Conservation (phyloP, 2,113 vertebrate genomes). For the Passer domesticus region DNA sequence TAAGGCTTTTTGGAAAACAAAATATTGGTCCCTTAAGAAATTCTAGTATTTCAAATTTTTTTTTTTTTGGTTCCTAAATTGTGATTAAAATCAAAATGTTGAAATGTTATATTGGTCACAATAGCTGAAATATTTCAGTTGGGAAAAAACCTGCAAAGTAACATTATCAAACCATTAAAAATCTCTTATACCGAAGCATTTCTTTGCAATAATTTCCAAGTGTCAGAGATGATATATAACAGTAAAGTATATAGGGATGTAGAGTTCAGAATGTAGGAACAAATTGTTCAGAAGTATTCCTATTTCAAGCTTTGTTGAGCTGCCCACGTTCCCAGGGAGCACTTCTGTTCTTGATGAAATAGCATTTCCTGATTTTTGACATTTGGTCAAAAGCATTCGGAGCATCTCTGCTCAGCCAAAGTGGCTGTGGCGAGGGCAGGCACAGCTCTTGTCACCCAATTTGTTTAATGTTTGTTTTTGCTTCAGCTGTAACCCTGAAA, state of each 20-base stretch:
- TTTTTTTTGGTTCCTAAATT: neutral
- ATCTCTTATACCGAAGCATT: neutral
- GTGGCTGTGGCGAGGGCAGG: neutral
- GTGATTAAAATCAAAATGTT: slow-evolving; percentile 1
- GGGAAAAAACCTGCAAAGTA: neutral
- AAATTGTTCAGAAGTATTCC: slow-evolving; percentile 57
- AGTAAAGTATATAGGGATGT: slow-evolving; percentile 12
- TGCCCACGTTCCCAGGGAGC: slow-evolving; percentile 1
- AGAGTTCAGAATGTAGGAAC: slow-evolving; percentile 34
- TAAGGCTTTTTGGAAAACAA: neutral
- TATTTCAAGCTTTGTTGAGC: slow-evolving; percentile 43
- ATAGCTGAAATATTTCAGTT: neutral
- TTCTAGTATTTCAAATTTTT: neutral
- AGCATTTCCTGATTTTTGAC: slow-evolving; percentile 21
- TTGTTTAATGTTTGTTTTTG: slow-evolving; percentile 26
- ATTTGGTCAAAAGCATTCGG: neutral
- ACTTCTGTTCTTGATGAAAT: slow-evolving; percentile 26
- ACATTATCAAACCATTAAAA: neutral
- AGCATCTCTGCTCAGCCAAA: slow-evolving; percentile 6
- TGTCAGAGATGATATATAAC: slow-evolving; percentile 41
- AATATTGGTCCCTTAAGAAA: slow-evolving; percentile 30
- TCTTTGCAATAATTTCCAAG: slow-evolving; percentile 5
- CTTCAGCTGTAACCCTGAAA: slow-evolving; percentile 14
- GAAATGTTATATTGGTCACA: neutral
- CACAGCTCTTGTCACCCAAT: slow-evolving; percentile 3